Evolutionary conservation across 2,888 invertebrate species (phyloP).

Genomic region (Agrenia bidenticulata): DNA sequence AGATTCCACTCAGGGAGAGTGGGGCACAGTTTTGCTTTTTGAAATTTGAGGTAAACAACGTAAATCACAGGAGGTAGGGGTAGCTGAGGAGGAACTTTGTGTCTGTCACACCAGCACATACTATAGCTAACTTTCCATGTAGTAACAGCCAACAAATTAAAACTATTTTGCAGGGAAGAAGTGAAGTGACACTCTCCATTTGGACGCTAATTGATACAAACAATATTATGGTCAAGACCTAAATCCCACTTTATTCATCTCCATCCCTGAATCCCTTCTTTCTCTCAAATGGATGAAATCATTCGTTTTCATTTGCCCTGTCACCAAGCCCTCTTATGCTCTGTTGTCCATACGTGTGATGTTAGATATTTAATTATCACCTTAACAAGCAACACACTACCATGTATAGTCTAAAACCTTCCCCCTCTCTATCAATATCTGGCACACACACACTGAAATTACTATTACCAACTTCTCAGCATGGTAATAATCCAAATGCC

Average conservation of each 20-base stretch:
- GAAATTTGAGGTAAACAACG: slow-evolving; percentile 44
- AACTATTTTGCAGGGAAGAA: slow-evolving; percentile 14
- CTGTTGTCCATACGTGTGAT: no score
- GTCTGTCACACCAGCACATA: neutral
- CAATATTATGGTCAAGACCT: slow-evolving; percentile 36
- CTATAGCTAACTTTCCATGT: neutral
- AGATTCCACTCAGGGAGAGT: neutral
- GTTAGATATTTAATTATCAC: no score
- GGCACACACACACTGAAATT: no score
- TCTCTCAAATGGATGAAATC: slow-evolving; percentile 15
- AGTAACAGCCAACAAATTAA: slow-evolving; percentile 15
- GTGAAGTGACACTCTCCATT: slow-evolving; percentile 42
- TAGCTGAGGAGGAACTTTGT: neutral
- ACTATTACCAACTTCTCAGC: no score
- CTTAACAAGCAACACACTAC: no score
- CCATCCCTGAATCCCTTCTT: neutral
- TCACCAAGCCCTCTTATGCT: neutral
- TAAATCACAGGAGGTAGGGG: slow-evolving; percentile 47
- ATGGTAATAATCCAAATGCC: no score
- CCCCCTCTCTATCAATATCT: no score
- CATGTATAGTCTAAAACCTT: no score
- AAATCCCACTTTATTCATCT: slow-evolving; percentile 6
- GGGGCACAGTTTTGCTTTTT: slow-evolving; percentile 19
- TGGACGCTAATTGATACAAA: slow-evolving; percentile 53
- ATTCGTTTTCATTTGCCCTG: slow-evolving; percentile 16